Base-by-base conservation (phyloP, 2,888 invertebrate genomes). In the Eupithecia vulgata region DNA sequence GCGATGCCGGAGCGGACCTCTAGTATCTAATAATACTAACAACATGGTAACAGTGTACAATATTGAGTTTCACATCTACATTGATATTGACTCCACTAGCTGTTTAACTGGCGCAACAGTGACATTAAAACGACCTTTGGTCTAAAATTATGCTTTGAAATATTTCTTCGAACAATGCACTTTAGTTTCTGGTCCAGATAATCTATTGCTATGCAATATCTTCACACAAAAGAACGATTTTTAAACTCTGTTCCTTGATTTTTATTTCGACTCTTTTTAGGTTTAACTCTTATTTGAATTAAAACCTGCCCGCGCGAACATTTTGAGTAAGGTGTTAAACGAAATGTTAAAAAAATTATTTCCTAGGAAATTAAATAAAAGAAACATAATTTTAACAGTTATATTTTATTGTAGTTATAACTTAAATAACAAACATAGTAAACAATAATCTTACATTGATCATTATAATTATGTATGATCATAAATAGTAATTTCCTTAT, bases 71-170 rank as follows among this genome's bases (percentile, higher is more conserved):
- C 64, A 68, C 12, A 68, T 72, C 72, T 65, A 21, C 3, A 72
- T 25, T 72, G 21, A 34, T 68, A 45, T 61, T 62, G 13, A n/a
- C 1, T 21, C 30, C 30, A 17, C 21, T 59, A n/a, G 48, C 8
- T 48, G n/a, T 1, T n/a, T 21, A 21, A 25, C 57, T 57, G 25
- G 57, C 57, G 25, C 25, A 57, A 57, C 57, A 13, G 57, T 57
- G 57, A 12, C 57, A 57, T 25, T 57, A 25, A 71, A 74, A 73
- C 72, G 76, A 79, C 74, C 77, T 78, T 77, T 77, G 78, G 40
- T 72, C 71, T 65, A 66, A 68, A 67, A 73, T 72, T 78, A 73
- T 68, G 68, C 66, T 65, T 73, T 72, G 69, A 65, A 76, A 72
- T 66, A 75, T 64, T 62, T 64, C 15, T 37, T 35, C 15, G 61